Evolutionary conservation across 2,113 vertebrate species (phyloP).

Genomic region (Nematolebias whitei): DNA sequence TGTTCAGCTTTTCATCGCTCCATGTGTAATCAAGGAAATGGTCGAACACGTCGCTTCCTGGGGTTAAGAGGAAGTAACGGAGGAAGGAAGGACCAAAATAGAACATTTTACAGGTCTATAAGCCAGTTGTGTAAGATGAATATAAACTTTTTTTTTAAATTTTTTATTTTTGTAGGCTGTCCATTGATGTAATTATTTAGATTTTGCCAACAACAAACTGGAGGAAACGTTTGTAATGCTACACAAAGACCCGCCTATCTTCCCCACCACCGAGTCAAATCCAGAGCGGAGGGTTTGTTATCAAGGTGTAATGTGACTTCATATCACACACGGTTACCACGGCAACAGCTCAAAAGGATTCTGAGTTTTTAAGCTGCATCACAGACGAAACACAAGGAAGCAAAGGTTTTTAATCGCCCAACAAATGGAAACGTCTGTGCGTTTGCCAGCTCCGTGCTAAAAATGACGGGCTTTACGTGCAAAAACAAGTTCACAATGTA

Average conservation of each 20-base stretch:
- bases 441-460: not conserved
- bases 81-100: not conserved
- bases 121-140: not conserved
- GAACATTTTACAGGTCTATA: constrained; percentile 5
- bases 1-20: no score
- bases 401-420: not conserved
- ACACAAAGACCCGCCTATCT: not conserved
- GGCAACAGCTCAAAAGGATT: constrained; percentile 41
- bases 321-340: constrained; percentile 42
- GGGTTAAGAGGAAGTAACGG: constrained; percentile 11
- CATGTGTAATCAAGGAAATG: constrained; percentile 7
- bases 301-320: constrained; percentile 34
- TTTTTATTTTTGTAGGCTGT: no score
- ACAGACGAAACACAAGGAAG: constrained; percentile 19
- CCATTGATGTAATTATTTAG: not conserved
- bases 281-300: constrained; percentile 13
- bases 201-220: not conserved
- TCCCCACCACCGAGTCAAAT: not conserved
- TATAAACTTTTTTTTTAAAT: not conserved
- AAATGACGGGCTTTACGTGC: not conserved
- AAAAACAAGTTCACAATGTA: no score
- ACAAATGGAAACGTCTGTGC: not conserved
- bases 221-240: not conserved
- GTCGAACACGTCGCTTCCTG: not conserved
- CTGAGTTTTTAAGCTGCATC: constrained; percentile 24